phyloP scores from a whole-genome alignment of 2,888 invertebrate genomes.

The Nephrotoma appendiculata region DNA sequence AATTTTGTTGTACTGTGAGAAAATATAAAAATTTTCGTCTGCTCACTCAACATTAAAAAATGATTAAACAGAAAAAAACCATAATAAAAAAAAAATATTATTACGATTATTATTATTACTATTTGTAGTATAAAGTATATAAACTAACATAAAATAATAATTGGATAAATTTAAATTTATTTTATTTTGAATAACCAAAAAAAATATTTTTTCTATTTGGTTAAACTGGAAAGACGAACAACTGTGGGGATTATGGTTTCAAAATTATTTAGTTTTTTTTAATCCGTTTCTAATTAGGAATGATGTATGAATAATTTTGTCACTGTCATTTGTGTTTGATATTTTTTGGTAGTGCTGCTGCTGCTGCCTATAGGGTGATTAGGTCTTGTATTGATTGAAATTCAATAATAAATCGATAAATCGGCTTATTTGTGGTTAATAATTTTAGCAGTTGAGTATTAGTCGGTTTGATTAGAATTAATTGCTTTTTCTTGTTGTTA shows the following conservation, averaged over 20 bases:
- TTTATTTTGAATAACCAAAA: not conserved
- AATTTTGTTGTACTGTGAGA: not conserved
- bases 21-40: not conserved
- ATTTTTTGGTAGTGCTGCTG: not conserved
- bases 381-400: not conserved
- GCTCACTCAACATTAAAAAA: not conserved
- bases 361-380: not conserved
- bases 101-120: not conserved
- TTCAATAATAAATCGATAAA: not conserved
- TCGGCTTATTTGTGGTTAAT: not conserved
- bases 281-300: not conserved
- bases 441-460: not conserved
- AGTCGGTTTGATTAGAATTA: not conserved
- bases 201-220: not conserved
- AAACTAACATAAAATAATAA: not conserved
- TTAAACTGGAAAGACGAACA: not conserved
- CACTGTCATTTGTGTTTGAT: not conserved
- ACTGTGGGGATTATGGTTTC: not conserved
- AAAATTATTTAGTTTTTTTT: not conserved
- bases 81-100: not conserved
- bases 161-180: not conserved
- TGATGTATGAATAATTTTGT: not conserved
- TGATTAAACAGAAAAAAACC: not conserved
- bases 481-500: not conserved
- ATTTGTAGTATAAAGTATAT: not conserved